Percentiles rank a stretch among this genome's conserved stretches.
Evolutionary conservation across 2,888 invertebrate species (phyloP).

Genomic region (Aphidius colemani): DNA sequence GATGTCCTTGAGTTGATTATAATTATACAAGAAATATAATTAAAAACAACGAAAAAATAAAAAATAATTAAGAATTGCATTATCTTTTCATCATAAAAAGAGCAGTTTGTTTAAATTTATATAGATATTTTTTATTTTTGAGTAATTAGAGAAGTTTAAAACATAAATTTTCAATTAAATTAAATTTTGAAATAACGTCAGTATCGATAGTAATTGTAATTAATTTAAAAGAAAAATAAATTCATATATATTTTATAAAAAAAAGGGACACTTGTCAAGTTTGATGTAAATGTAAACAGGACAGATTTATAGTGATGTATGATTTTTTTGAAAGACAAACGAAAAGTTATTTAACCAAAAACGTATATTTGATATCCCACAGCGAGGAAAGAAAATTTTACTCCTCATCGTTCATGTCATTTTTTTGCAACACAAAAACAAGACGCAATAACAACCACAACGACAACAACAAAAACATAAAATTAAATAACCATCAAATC

Average conservation of each 20-base stretch:
- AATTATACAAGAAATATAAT: no score
- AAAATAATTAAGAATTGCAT: no score
- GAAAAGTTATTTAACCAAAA: slow-evolving; percentile 20
- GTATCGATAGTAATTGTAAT: background rate
- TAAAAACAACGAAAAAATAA: no score
- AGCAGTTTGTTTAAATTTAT: no score
- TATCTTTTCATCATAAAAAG: no score
- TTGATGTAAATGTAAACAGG: slow-evolving; percentile 22
- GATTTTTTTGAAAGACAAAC: background rate
- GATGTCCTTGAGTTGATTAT: no score
- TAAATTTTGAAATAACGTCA: no score
- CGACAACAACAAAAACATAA: slow-evolving; percentile 14
- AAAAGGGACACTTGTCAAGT: slow-evolving; percentile 21
- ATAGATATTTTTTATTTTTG: no score
- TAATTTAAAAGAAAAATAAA: background rate
- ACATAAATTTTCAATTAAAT: no score
- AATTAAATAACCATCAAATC: no score
- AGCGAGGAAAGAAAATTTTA: background rate
- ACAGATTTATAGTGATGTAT: slow-evolving; percentile 26
- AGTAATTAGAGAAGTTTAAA: no score
- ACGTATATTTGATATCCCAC: slow-evolving; percentile 24
- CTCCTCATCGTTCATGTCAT: slow-evolving; percentile 16
- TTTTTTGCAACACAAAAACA: background rate
- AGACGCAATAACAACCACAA: slow-evolving; percentile 20
- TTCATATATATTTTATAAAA: slow-evolving; percentile 4